Percentiles rank a stretch among this genome's conserved stretches.
Evolutionary conservation across 2,888 invertebrate genomes (phyloP).

Genomic region (Lithophane socia): DNA sequence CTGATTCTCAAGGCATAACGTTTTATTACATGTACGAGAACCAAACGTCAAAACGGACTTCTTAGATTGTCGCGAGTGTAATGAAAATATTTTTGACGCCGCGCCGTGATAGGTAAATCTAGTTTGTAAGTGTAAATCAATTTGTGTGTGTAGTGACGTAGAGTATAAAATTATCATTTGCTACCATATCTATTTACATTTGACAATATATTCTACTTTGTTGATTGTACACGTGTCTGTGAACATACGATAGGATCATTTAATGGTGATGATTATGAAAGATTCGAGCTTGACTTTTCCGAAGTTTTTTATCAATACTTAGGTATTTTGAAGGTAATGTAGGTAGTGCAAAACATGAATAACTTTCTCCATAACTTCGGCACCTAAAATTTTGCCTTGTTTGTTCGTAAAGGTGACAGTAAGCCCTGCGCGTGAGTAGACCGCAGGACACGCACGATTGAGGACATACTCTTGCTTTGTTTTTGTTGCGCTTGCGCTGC

Average conservation of each 20-base stretch:
- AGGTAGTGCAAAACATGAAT: neutral
- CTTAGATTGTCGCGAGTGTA: neutral
- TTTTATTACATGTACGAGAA: too few relatives aligned
- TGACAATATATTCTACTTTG: neutral
- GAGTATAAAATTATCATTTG: slow-evolving; percentile 22
- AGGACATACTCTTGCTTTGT: slow-evolving; percentile 87
- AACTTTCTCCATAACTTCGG: slow-evolving; percentile 2
- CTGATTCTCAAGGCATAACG: too few relatives aligned
- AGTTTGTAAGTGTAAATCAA: slow-evolving; percentile 30
- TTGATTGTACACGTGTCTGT: slow-evolving; percentile 19
- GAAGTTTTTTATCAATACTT: neutral
- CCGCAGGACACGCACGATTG: slow-evolving; percentile 88
- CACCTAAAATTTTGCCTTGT: slow-evolving; percentile 25
- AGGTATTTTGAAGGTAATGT: neutral
- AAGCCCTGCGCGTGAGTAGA: slow-evolving; percentile 66
- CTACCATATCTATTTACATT: slow-evolving; percentile 4
- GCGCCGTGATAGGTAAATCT: slow-evolving; percentile 23
- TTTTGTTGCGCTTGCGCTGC: slow-evolving; percentile 84
- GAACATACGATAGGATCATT: neutral
- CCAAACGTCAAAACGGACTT: too few relatives aligned
- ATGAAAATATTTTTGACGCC: slow-evolving; percentile 35
- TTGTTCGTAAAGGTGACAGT: slow-evolving; percentile 72
- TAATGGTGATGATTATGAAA: neutral
- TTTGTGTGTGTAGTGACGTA: slow-evolving; percentile 16
- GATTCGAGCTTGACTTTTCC: neutral